Percentiles rank a stretch among this genome's conserved stretches.
Evolutionary conservation across 2,797 vertebrate species (phyloP).

Genomic region (Myotis vivesi): DNA sequence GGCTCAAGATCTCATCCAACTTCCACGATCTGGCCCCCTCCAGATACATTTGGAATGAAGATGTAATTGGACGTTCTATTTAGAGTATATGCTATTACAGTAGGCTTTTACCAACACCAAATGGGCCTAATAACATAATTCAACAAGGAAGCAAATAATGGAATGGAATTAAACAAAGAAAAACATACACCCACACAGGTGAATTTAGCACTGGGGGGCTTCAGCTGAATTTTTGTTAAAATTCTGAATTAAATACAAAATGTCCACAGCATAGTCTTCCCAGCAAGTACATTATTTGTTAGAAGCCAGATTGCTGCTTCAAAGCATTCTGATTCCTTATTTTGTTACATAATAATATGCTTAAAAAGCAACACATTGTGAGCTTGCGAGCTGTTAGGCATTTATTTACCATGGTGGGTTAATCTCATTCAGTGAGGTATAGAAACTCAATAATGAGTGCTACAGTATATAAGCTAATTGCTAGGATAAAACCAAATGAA

Average conservation of each 20-base stretch:
- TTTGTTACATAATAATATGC: constrained; percentile 73
- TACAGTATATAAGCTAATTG: constrained; percentile 90
- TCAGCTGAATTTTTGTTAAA: constrained; percentile 63
- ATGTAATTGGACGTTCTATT: constrained; percentile 61
- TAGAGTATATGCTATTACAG: constrained; percentile 55
- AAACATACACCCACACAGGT: constrained; percentile 75
- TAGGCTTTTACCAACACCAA: constrained; percentile 55
- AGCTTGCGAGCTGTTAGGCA: constrained; percentile 79
- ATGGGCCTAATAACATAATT: constrained; percentile 49
- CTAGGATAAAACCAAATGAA: constrained; percentile 90
- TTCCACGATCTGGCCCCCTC: constrained; percentile 8
- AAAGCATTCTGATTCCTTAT: constrained; percentile 64
- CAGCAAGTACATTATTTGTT: constrained; percentile 66
- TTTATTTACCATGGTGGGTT: constrained; percentile 87
- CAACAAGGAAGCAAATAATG: constrained; percentile 64
- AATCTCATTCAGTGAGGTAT: constrained; percentile 87
- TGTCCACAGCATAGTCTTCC: constrained; percentile 79
- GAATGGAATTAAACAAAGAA: constrained; percentile 71
- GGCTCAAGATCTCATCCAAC: constrained; percentile 2
- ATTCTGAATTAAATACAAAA: constrained; percentile 77
- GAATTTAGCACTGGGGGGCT: constrained; percentile 72
- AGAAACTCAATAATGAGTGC: constrained; percentile 86
- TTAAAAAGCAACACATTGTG: constrained; percentile 79
- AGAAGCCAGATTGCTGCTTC: constrained; percentile 65
- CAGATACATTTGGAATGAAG: constrained; percentile 44